Evolutionary conservation across 2,113 vertebrate genomes (phyloP), one percentile per base, ranked within the genome.

Genomic region (Proteles cristata): DNA sequence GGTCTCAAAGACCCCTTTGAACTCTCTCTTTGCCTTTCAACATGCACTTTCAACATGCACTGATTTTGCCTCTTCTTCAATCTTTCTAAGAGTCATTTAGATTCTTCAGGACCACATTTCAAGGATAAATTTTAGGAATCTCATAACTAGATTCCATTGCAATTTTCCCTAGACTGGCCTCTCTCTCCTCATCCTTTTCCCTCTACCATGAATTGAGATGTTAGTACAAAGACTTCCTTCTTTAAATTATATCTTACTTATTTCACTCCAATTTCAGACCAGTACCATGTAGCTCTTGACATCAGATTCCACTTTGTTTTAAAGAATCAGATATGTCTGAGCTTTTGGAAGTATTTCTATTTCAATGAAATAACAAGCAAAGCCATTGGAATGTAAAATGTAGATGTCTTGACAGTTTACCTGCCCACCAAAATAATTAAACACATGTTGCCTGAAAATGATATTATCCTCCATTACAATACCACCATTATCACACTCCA

Each of bases 261-360:
- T 53, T 93, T 89, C n/a, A 55, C 16, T 55, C 53, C 14, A 55
- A 48, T 92, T 80, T 89, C 23, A 79, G 17, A 31, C 19, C 45
- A 12, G 45, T 55, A 28, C 33, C 94, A 76, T 84, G 2, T 28
- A 71, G 39, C 17, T 97, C n/a, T 96, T 80, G 33, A 12, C 45
- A 45, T 74, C 55, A 74, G 71, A 88, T 69, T 82, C 39, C 65
- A 79, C 11, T 89, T 86, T 96, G 10, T 96, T 74, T 93, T 69
- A 82, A 97, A 92, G 82, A 69, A 77, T 71, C 19, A 92, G 85
- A 93, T 43, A 66, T 95, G 9, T 17, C 45, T 74, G 39, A 89
- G 3, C 2, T 73, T 87, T 84, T 5, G 17, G n/a, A 28, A 93
- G 1, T 82, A 92, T 79, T 61, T 76, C 2, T 71, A 73, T 45